Conservation (phyloP, 2,113 vertebrate genomes). For the Nycticryphes semicollaris region DNA sequence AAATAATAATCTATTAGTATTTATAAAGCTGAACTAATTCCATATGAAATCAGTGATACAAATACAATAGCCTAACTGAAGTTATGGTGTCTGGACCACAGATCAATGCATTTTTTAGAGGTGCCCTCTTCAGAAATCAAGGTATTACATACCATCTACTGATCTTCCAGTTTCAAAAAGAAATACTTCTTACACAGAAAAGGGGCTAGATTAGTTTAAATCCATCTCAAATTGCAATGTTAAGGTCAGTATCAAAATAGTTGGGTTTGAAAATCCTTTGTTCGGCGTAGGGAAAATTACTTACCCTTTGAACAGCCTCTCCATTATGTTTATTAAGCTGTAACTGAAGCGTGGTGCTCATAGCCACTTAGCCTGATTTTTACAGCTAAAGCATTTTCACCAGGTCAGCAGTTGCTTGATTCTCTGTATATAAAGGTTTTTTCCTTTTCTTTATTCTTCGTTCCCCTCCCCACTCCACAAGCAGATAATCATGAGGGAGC, state of each 20-base stretch:
- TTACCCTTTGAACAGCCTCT: neutral
- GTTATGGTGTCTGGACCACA: neutral
- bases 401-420: neutral
- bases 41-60: neutral
- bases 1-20: neutral
- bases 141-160: neutral
- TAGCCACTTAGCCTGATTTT: neutral
- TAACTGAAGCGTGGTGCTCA: neutral
- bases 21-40: neutral
- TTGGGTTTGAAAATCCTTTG: constrained; percentile 13
- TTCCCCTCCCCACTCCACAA: neutral
- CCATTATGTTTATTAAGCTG: neutral
- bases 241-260: neutral
- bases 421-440: neutral
- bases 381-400: neutral
- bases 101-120: neutral
- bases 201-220: neutral
- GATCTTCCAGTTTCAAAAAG: neutral
- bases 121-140: neutral
- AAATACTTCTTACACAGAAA: neutral
- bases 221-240: neutral
- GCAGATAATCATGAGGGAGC: neutral
- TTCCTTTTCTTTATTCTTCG: neutral
- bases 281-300: neutral
- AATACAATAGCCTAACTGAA: neutral